Evolutionary conservation across 2,888 invertebrate genomes (phyloP).

Genomic region (Drosophila sordidapex): DNA sequence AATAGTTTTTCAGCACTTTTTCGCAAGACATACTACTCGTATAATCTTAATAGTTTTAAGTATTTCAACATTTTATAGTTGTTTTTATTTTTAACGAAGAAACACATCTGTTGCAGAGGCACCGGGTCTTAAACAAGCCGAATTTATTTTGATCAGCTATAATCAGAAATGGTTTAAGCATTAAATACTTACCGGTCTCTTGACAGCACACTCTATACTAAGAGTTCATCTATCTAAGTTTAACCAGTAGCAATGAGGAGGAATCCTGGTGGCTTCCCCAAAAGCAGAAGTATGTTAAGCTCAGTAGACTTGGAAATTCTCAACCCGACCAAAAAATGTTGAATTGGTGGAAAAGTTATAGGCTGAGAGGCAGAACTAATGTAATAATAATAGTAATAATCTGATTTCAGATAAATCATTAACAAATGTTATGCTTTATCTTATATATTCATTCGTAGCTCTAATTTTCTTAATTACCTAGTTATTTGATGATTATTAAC

Average conservation of each 20-base stretch:
- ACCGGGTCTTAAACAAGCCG: background rate
- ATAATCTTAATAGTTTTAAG: background rate
- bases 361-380: background rate
- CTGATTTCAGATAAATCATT: background rate
- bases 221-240: background rate
- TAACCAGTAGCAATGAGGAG: background rate
- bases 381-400: background rate
- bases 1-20: background rate
- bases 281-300: background rate
- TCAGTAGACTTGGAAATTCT: background rate
- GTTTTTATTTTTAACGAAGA: background rate
- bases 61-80: background rate
- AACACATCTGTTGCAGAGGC: background rate
- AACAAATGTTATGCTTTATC: background rate
- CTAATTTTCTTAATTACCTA: background rate
- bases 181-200: background rate
- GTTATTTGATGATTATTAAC: background rate
- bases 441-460: background rate
- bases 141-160: background rate
- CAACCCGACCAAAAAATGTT: background rate
- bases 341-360: background rate
- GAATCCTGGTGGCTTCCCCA: background rate
- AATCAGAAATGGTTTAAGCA: background rate
- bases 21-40: background rate
- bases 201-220: background rate